Evolutionary conservation across 2,797 vertebrate genomes (phyloP), one percentile per base, ranked within the genome.

Genomic region (Anisognathus igniventris): DNA sequence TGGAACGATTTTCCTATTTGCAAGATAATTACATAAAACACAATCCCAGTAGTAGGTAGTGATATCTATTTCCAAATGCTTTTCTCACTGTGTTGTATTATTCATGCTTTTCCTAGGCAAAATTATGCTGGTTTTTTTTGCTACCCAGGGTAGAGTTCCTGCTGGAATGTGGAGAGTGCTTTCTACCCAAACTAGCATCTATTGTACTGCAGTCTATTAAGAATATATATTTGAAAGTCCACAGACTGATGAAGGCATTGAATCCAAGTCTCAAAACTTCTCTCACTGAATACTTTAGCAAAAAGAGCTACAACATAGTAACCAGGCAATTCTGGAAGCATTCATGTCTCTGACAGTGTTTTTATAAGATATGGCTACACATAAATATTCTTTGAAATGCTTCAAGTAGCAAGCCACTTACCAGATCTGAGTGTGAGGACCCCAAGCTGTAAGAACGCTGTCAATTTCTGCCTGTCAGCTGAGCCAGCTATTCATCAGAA

Each of bases 1-100:
- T 92, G 58, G 62, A 87, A 91, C 51, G 65, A 48, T 89, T 95
- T 92, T 89, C 23, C 56, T 85, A 24, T 89, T 91, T 79, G 37
- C 30, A 91, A 89, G 88, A 71, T 67, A 86, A 86, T 93, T 72
- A 30, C 54, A 66, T 81, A 42, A 91, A 94, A 67, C 20, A 23
- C 1, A 5, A 28, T 74, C 60, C 89, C 18, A 0, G 57, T 76
- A 54, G 64, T 50, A 89, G 72, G 61, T 60, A 73, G 44, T 35
- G 31, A 35, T 76, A 71, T 16, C 64, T 72, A 17, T 96, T 85
- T 82, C 53, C 30, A 79, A 76, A 79, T 71, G 48, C 18, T 61
- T 54, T 85, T 91, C 42, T 87, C 30, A 33, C 27, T 71, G 40
- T 9, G 47, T 93, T 86, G 23, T 73, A 42, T 82, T 40, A 31